A percentile compares a stretch with the other conserved stretches of the same genome.
phyloP scores from a whole-genome alignment of 2,888 invertebrate species.

The Megamerina dolium region DNA sequence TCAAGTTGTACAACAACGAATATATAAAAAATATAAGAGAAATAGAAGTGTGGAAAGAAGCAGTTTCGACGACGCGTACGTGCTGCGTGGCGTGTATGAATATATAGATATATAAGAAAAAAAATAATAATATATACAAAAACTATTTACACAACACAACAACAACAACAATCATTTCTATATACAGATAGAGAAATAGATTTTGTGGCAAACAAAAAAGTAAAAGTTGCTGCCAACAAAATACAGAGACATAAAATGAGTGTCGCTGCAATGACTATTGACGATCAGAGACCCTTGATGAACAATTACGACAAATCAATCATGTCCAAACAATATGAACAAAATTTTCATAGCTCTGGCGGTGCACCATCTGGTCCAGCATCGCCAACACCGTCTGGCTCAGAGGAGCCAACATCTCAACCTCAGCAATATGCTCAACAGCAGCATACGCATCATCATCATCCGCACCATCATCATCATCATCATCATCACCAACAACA shows the following conservation, averaged over 20 bases:
- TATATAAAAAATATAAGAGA: constrained; percentile 10
- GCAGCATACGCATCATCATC: constrained; percentile 25
- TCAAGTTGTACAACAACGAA: no score
- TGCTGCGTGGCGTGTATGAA: constrained; percentile 17
- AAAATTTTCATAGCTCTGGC: constrained; percentile 29
- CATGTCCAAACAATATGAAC: constrained; percentile 43
- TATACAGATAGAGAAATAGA: constrained; percentile 1
- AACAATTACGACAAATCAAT: constrained; percentile 46
- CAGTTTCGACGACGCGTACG: constrained; percentile 9
- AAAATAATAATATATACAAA: constrained; percentile 6
- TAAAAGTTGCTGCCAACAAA: no score
- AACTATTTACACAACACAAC: constrained; percentile 8
- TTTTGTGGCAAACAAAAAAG: constrained; percentile 13
- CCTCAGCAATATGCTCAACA: constrained; percentile 23
- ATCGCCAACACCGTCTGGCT: constrained; percentile 40
- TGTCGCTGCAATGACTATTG: constrained; percentile 49
- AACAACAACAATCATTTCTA: neutral
- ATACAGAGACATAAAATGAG: no score
- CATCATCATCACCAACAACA: constrained; percentile 26
- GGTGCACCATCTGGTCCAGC: constrained; percentile 38
- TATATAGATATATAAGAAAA: constrained; percentile 17
- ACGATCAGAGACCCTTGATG: constrained; percentile 49
- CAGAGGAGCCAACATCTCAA: constrained; percentile 33
- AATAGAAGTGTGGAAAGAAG: constrained; percentile 5
- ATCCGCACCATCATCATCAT: constrained; percentile 22